Percentiles rank a stretch among this genome's conserved stretches.
phyloP scores from a whole-genome alignment of 2,888 invertebrate genomes.

The Mycalesis mineus region DNA sequence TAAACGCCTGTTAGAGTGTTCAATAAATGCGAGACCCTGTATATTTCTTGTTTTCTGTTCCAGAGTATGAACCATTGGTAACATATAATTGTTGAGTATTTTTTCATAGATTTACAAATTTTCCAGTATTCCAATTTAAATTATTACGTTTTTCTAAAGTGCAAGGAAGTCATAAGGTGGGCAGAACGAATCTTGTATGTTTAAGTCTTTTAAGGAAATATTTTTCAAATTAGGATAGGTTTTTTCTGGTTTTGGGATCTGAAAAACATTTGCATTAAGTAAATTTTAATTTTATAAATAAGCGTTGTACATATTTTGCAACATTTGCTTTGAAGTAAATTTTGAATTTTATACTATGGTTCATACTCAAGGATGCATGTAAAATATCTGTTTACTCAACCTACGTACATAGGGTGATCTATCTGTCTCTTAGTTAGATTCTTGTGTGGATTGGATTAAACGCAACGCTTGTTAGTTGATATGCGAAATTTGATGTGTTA shows the following conservation, averaged over 20 bases:
- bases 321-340: not conserved
- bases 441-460: slow-evolving; percentile 14
- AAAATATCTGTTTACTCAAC: slow-evolving; percentile 50
- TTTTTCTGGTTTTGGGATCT: no score
- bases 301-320: no score
- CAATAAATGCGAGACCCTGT: slow-evolving; percentile 41
- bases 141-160: no score
- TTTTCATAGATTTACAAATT: no score
- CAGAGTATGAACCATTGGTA: slow-evolving; percentile 45
- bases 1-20: slow-evolving; percentile 62
- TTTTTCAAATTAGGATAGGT: no score
- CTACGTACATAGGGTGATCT: slow-evolving; percentile 44
- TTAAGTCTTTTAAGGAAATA: no score
- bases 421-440: slow-evolving; percentile 46
- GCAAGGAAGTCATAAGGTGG: no score
- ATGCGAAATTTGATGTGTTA: slow-evolving; percentile 37
- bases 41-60: slow-evolving; percentile 43
- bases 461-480: slow-evolving; percentile 26
- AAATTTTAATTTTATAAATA: no score
- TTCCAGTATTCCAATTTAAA: no score
- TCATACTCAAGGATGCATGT: slow-evolving; percentile 52
- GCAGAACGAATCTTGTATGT: no score
- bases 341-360: slow-evolving; percentile 28
- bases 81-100: no score
- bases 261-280: no score